Evolutionary conservation across 2,113 vertebrate species (phyloP).

Genomic region (Arvicanthis niloticus): DNA sequence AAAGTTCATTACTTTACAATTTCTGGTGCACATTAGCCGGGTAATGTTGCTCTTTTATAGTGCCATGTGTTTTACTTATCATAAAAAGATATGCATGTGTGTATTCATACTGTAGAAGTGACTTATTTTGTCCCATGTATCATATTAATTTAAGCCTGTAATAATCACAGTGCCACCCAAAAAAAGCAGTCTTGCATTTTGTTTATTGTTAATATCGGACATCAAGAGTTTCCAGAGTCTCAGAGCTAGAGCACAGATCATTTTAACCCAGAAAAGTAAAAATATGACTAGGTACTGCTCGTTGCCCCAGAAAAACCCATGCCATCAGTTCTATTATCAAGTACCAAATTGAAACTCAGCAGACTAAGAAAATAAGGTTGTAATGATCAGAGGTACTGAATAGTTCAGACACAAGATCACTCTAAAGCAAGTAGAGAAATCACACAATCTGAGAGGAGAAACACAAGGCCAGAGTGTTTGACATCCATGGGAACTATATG

Average conservation of each 20-base stretch:
- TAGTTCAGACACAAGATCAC: not conserved
- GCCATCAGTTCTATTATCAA: not conserved
- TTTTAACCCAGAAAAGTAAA: constrained; percentile 32
- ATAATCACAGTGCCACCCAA: constrained; percentile 42
- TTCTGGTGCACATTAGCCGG: constrained; percentile 50
- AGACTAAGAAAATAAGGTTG: not conserved
- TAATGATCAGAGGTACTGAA: not conserved
- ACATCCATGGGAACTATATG: not conserved
- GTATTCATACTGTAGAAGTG: not conserved
- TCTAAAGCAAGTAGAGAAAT: constrained; percentile 31
- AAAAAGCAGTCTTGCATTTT: not conserved
- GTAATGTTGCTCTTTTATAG: constrained; percentile 41
- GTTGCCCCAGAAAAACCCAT: constrained; percentile 21
- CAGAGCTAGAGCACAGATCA: constrained; percentile 35
- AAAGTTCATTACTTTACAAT: constrained; percentile 51
- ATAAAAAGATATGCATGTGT: not conserved
- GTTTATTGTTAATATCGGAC: constrained; percentile 62
- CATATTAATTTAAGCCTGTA: constrained; percentile 58
- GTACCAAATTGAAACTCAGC: not conserved
- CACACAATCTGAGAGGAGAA: not conserved
- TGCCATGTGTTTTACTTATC: constrained; percentile 56
- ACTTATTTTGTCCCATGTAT: constrained; percentile 36
- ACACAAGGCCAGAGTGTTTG: not conserved
- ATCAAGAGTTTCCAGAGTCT: constrained; percentile 43
- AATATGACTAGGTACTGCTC: not conserved